Evolutionary conservation across 2,797 vertebrate genomes (phyloP), one percentile per base, ranked within the genome.

Genomic region (Sebastolobus alascanus): DNA sequence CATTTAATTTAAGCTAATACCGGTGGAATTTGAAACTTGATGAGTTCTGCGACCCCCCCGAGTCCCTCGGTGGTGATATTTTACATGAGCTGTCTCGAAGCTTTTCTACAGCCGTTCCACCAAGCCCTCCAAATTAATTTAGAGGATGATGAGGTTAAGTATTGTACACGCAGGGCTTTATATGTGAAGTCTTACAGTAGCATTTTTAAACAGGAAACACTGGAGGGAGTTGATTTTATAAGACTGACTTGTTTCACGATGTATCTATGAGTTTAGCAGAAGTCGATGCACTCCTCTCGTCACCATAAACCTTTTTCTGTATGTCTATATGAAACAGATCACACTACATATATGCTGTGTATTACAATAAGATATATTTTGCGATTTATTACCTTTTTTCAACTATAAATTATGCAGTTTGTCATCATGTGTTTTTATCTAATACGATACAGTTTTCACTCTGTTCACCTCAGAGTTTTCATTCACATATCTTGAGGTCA

Each of bases 1-100:
- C 77, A 65, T 87, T 91, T 90, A 63, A 87, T 89, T 89, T 77
- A 73, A 90, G 80, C 63, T 63, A 14, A 69, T 68, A 71, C 80
- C 80, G 31, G 73, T 37, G 88, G 86, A 89, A 82, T 88, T 77
- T 75, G 75, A 89, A 85, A 86, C 84, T 86, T 79, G 87, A 92
- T 89, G 89, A 86, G 84, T 90, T 83, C 73, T 68, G 35, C 40
- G 35, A 84, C 77, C 84, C 6, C 58, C 35, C 0, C 1, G 2
- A 13, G 65, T 89, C 87, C 85, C 88, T 72, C 55, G 1, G 74
- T 37, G 6, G 59, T 20, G 73, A 84, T 91, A 74, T 82, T 84
- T 90, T 58, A 85, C 70, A 75, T 0, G 12, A 84, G 80, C 82
- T 73, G 88, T 78, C 84, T 82, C 18, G 5, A 14, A 82, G 76